Evolutionary conservation across 2,888 invertebrate species (phyloP).

Genomic region (Rugalucina vietnamica): DNA sequence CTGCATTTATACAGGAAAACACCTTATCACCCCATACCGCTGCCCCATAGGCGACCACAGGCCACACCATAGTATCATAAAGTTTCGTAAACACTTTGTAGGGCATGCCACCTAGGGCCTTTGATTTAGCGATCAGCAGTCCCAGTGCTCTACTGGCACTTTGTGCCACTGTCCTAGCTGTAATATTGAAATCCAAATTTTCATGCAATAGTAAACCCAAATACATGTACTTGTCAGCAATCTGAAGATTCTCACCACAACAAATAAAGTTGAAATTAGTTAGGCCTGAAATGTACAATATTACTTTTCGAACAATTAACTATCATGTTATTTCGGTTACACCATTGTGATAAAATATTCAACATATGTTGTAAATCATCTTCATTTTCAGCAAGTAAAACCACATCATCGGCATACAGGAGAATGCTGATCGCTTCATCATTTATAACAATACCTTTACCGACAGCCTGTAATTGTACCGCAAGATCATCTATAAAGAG

Average conservation of each 20-base stretch:
- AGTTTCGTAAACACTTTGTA: slow-evolving; percentile 26
- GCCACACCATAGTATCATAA: slow-evolving; percentile 28
- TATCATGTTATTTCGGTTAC: neutral
- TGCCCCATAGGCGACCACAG: slow-evolving; percentile 22
- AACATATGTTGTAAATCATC: neutral
- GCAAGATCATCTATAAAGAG: slow-evolving; percentile 47
- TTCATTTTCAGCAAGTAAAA: slow-evolving; percentile 9
- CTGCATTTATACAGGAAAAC: slow-evolving; percentile 13
- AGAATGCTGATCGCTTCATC: slow-evolving; percentile 39
- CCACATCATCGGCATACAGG: slow-evolving; percentile 42
- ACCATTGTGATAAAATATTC: neutral
- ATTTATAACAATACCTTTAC: slow-evolving; percentile 33
- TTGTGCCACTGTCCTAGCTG: neutral
- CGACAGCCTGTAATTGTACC: slow-evolving; percentile 19
- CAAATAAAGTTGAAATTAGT: neutral
- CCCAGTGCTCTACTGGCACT: slow-evolving; percentile 26
- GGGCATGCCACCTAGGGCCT: slow-evolving; percentile 25
- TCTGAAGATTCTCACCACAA: neutral
- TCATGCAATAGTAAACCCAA: slow-evolving; percentile 20
- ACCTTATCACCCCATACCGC: slow-evolving; percentile 24
- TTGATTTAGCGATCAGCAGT: slow-evolving; percentile 11
- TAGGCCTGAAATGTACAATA: neutral
- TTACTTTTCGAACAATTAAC: slow-evolving; percentile 6
- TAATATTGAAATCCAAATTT: slow-evolving; percentile 13
- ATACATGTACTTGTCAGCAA: slow-evolving; percentile 22